These are phyloP conservation scores for Mastigias papua DNA, from an alignment of 30 jellyfish, hydroid and myxozoan species.

Conservation along the genomic window DNA sequence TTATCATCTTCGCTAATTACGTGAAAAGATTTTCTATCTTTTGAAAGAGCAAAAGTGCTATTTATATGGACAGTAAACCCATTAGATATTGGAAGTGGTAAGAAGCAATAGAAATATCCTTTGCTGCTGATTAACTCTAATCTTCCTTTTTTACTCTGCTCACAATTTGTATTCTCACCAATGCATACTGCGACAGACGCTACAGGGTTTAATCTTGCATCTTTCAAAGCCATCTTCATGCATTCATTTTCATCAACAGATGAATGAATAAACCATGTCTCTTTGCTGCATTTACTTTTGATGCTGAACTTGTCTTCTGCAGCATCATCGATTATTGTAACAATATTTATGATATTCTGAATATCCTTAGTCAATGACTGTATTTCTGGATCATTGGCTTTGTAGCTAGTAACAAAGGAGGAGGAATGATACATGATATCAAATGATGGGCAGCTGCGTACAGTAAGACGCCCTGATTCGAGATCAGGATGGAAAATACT, in stretches of 20 bases:
- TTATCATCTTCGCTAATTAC: conserved; percentile 50
- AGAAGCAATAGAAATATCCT: conserved; percentile 70
- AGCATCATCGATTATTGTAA: neutral
- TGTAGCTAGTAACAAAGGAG: neutral
- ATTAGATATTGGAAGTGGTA: conserved; percentile 76
- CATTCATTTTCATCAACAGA: conserved; percentile 19
- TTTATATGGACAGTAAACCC: conserved; percentile 80
- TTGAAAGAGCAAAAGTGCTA: conserved; percentile 78
- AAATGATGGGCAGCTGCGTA: neutral
- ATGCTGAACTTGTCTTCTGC: neutral
- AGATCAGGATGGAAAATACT: neutral
- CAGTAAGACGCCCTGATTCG: neutral
- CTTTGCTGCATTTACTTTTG: neutral
- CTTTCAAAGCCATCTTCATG: conserved; percentile 35
- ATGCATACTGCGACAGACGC: conserved; percentile 48
- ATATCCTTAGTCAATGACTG: neutral
- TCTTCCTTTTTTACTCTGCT: neutral
- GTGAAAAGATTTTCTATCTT: conserved; percentile 55
- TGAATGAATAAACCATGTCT: conserved; percentile 30
- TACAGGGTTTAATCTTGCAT: conserved; percentile 29
- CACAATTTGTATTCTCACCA: neutral
- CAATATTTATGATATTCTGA: neutral
- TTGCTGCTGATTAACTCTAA: neutral
- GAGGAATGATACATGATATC: conserved; percentile 9
- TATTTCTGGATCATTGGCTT: neutral